Evolutionary conservation across 2,797 vertebrate species (phyloP).

Genomic region (Prunella strophiata): DNA sequence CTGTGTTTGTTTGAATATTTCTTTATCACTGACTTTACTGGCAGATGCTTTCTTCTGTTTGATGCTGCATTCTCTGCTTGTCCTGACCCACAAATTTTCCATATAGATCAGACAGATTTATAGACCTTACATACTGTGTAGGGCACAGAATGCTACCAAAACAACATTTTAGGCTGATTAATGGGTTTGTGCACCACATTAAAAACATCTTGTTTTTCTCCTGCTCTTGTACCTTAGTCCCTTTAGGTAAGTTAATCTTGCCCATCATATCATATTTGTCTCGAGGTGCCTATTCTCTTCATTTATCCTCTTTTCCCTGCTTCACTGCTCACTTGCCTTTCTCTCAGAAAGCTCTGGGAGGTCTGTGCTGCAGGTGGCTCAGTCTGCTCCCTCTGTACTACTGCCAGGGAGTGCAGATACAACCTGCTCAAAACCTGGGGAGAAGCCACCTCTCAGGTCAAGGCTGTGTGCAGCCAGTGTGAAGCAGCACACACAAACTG

Average conservation of each 20-base stretch:
- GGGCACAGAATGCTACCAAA: background rate
- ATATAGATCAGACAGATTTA: conserved; percentile 15
- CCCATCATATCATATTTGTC: conserved; percentile 12
- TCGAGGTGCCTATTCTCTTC: conserved; percentile 1
- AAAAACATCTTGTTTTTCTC: conserved; percentile 22
- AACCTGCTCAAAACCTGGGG: background rate
- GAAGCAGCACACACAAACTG: background rate
- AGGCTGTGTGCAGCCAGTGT: background rate
- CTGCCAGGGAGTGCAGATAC: background rate
- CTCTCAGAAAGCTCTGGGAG: background rate
- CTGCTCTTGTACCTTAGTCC: conserved; percentile 14
- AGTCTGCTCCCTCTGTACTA: accelerated
- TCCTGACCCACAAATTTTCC: background rate
- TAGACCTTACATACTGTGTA: background rate
- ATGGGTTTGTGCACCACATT: conserved; percentile 43
- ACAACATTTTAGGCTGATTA: conserved; percentile 36
- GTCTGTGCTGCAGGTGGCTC: background rate
- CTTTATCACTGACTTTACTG: background rate
- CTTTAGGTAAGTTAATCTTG: conserved; percentile 42
- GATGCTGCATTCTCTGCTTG: background rate
- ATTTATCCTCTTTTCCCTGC: conserved; percentile 12
- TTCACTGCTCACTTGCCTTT: background rate
- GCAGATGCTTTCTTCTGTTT: background rate
- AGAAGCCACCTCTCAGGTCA: background rate
- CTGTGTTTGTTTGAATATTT: background rate